Conservation (phyloP, 2,888 invertebrate species). For the Schizaphis graminum region DNA sequence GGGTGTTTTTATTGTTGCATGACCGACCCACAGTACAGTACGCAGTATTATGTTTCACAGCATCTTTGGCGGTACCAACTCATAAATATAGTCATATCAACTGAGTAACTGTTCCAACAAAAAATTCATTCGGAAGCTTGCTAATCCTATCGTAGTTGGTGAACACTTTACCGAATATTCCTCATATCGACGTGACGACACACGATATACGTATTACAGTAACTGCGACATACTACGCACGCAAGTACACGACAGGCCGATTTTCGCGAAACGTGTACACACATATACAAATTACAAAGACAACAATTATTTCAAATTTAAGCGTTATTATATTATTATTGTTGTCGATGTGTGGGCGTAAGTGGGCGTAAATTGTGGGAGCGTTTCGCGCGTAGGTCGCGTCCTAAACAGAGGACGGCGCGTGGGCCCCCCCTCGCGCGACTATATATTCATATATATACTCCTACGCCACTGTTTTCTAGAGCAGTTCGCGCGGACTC, state of each 20-base stretch:
- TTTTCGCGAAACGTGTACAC: background rate
- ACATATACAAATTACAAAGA: background rate
- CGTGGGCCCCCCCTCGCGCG: slow-evolving; percentile 44
- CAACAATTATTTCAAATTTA: slow-evolving; percentile 39
- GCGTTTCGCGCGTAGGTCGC: slow-evolving; percentile 54
- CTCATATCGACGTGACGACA: background rate
- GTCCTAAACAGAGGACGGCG: slow-evolving; percentile 33
- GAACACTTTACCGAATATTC: background rate
- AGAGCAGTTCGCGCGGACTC: slow-evolving; percentile 44
- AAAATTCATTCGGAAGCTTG: background rate
- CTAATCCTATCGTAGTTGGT: background rate
- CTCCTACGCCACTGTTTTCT: slow-evolving; percentile 44
- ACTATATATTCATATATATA: background rate
- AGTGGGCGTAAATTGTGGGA: slow-evolving; percentile 60
- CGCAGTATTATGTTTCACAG: background rate
- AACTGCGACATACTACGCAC: background rate
- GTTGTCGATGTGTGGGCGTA: slow-evolving; percentile 30
- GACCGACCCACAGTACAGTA: background rate
- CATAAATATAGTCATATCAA: background rate
- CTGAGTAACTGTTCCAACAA: background rate
- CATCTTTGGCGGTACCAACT: background rate
- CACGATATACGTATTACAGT: background rate
- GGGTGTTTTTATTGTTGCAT: background rate
- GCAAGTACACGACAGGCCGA: background rate
- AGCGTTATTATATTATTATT: slow-evolving; percentile 29